Evolutionary conservation across 2,888 invertebrate genomes (phyloP), one percentile per base, ranked within the genome.

Genomic region (Tubiluchus corallicola): DNA sequence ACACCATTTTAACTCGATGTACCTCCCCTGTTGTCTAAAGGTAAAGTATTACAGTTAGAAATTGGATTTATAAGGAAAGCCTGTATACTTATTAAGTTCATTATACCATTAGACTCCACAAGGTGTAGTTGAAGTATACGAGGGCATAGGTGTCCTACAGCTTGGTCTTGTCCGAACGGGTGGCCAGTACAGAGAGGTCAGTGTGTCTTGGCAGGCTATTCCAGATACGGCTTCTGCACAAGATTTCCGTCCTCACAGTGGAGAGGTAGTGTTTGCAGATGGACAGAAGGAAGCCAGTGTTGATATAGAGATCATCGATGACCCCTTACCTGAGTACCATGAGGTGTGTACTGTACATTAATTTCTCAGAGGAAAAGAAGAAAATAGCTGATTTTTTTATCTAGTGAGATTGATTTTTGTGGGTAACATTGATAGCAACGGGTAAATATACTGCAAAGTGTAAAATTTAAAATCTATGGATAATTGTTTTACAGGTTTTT

Each of bases 21-120:
- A n/a, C n/a, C n/a, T n/a, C n/a, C n/a, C n/a, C n/a, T n/a, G n/a
- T n/a, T n/a, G n/a, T n/a, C n/a, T n/a, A n/a, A n/a, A n/a, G n/a
- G n/a, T n/a, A n/a, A n/a, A n/a, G n/a, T n/a, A n/a, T n/a, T n/a
- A n/a, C n/a, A n/a, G n/a, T n/a, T n/a, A n/a, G n/a, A n/a, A n/a
- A n/a, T n/a, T n/a, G n/a, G n/a, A n/a, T n/a, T n/a, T n/a, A n/a
- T n/a, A n/a, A n/a, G n/a, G n/a, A n/a, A n/a, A n/a, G n/a, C n/a
- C n/a, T n/a, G n/a, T n/a, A n/a, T n/a, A n/a, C n/a, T n/a, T n/a
- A n/a, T n/a, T n/a, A n/a, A n/a, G n/a, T n/a, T n/a, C n/a, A n/a
- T n/a, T n/a, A n/a, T n/a, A n/a, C n/a, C n/a, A n/a, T 13, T 51
- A 62, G 61, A 62, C 58, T 46, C 51, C 52, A 17, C 59, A 61